These are phyloP conservation scores for Anoplolepis gracilipes DNA, from an alignment of 1,140 invertebrate genomes.

Conservation along the genomic window DNA sequence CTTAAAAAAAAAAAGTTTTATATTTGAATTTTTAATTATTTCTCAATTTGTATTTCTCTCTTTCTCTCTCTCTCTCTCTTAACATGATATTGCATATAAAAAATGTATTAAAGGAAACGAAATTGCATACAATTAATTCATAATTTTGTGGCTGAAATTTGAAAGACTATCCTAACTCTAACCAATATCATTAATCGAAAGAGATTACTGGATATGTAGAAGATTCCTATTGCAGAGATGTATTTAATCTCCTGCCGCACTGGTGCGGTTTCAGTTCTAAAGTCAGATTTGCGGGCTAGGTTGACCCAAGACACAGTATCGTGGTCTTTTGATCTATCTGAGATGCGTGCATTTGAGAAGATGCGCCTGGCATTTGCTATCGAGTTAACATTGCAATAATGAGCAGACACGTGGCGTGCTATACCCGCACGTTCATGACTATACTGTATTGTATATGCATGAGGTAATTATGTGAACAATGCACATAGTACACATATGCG, in stretches of 20 bases:
- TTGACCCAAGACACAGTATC: neutral
- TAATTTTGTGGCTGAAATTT: neutral
- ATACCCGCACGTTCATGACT: neutral
- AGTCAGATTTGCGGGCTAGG: slow-evolving; percentile 13
- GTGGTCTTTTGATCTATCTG: slow-evolving; percentile 45
- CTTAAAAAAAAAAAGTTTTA: neutral
- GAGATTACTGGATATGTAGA: neutral
- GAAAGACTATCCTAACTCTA: neutral
- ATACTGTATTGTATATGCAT: slow-evolving; percentile 3
- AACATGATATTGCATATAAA: neutral
- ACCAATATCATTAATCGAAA: neutral
- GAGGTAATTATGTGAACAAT: slow-evolving; percentile 44
- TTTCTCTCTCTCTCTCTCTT: too few relatives aligned
- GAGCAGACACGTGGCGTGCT: neutral
- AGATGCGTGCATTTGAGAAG: slow-evolving; percentile 48
- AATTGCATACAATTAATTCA: neutral
- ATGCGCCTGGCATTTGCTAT: slow-evolving; percentile 36
- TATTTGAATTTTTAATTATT: neutral
- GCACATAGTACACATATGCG: slow-evolving; percentile 2
- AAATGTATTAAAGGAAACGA: neutral
- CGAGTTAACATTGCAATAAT: slow-evolving; percentile 49
- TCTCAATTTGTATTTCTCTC: neutral
- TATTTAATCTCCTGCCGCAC: neutral
- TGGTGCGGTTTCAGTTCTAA: slow-evolving; percentile 11
- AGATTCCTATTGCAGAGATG: too few relatives aligned